These are phyloP conservation scores for Corythornis vintsioides DNA, from an alignment of 2,113 vertebrate species.

Conservation along the genomic window DNA sequence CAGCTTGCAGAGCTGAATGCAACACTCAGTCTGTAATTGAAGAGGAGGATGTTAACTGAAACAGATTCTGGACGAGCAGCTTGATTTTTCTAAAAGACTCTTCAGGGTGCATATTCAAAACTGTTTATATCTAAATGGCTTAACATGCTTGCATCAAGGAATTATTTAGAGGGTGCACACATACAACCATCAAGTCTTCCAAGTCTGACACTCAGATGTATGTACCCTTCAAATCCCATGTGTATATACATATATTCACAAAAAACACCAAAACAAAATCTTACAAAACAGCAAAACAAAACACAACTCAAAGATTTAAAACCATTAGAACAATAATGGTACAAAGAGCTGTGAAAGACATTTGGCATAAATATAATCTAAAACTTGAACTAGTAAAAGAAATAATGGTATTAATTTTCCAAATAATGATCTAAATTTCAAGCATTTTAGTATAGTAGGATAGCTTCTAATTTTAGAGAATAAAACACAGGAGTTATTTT, in stretches of 20 bases:
- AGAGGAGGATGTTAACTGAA: neutral
- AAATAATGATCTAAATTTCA: neutral
- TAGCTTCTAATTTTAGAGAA: neutral
- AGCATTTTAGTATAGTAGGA: neutral
- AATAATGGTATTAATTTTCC: neutral
- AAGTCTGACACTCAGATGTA: neutral
- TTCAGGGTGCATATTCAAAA: neutral
- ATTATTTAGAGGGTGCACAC: neutral
- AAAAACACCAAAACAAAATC: neutral
- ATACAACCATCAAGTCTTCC: neutral
- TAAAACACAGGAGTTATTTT: neutral
- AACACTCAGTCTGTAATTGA: neutral
- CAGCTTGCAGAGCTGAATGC: neutral
- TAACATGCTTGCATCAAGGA: neutral
- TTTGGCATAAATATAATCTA: neutral
- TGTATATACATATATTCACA: neutral
- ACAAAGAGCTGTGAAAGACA: neutral
- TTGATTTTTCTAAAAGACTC: neutral
- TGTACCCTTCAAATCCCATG: neutral
- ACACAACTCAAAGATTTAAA: neutral
- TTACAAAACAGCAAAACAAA: rapidly evolving
- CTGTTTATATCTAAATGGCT: neutral
- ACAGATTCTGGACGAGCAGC: neutral
- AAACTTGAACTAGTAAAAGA: neutral
- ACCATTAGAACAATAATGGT: neutral